phyloP scores from a whole-genome alignment of 2,113 vertebrate genomes.

The Taxidea taxus region DNA sequence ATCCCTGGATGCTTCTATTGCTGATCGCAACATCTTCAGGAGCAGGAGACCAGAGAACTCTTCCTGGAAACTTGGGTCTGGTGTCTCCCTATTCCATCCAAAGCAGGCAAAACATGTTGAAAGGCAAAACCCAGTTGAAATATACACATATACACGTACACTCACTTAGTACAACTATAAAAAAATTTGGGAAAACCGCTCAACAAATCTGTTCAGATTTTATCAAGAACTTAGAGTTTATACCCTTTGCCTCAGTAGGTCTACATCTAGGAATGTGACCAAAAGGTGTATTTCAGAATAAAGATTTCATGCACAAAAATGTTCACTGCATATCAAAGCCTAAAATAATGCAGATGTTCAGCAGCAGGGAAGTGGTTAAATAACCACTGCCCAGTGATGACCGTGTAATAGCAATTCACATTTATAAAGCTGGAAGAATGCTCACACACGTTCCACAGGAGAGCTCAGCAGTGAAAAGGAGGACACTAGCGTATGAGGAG shows the following conservation, averaged over 20 bases:
- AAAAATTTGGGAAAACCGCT: background rate
- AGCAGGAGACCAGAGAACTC: slow-evolving; percentile 95
- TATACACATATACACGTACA: background rate
- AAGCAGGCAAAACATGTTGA: slow-evolving; percentile 18
- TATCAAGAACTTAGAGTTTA: background rate
- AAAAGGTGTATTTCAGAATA: background rate
- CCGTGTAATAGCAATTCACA: background rate
- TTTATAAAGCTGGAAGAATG: background rate
- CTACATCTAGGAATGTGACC: background rate
- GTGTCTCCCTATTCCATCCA: slow-evolving; percentile 84
- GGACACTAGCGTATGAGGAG: background rate
- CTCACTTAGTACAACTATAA: background rate
- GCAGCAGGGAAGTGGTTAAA: background rate
- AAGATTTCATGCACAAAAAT: background rate
- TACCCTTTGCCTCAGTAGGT: background rate
- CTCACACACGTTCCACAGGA: background rate
- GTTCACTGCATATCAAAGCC: background rate
- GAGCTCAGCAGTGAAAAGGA: background rate
- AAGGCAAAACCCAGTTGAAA: background rate
- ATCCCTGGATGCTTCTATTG: slow-evolving; percentile 91
- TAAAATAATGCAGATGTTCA: background rate
- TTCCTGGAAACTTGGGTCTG: slow-evolving; percentile 92
- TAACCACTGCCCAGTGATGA: accelerated
- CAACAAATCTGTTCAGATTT: background rate
- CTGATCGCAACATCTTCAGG: slow-evolving; percentile 92